Conservation (phyloP, 2,888 invertebrate genomes). For the Phlogophora meticulosa region DNA sequence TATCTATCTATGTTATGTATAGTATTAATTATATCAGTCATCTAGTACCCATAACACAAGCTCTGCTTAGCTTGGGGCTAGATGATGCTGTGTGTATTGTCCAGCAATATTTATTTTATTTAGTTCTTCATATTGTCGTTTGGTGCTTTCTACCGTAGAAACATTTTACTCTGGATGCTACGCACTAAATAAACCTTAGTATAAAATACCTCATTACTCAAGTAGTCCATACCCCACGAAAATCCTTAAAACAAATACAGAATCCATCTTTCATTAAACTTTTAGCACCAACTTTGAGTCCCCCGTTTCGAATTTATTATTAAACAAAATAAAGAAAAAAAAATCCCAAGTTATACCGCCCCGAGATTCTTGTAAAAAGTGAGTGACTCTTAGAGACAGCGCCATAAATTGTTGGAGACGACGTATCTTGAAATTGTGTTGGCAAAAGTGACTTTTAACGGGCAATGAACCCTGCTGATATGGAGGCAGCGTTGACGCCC, state of each 20-base stretch:
- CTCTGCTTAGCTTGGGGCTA: no score
- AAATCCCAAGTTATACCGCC: constrained; percentile 40
- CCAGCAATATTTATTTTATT: no score
- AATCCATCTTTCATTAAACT: constrained; percentile 71
- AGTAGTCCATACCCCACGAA: not conserved
- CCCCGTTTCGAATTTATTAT: constrained; percentile 67
- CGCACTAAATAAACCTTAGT: not conserved
- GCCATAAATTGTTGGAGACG: constrained; percentile 63
- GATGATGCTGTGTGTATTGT: no score
- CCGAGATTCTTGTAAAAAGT: constrained; percentile 67
- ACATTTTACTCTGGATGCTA: not conserved
- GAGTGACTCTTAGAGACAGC: constrained; percentile 68
- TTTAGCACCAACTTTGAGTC: constrained; percentile 66
- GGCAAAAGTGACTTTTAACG: constrained; percentile 81
- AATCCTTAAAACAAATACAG: constrained; percentile 30
- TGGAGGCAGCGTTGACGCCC: constrained; percentile 75
- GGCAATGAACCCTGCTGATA: constrained; percentile 73
- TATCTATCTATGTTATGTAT: no score
- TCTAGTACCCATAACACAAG: no score
- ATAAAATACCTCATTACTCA: not conserved
- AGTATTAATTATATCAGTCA: no score
- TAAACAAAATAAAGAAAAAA: constrained; percentile 71
- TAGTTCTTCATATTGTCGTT: no score
- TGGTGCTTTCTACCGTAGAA: not conserved
- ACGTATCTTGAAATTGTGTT: constrained; percentile 76